phyloP scores from a whole-genome alignment of 2,113 vertebrate species.

The Oncorhynchus nerka region DNA sequence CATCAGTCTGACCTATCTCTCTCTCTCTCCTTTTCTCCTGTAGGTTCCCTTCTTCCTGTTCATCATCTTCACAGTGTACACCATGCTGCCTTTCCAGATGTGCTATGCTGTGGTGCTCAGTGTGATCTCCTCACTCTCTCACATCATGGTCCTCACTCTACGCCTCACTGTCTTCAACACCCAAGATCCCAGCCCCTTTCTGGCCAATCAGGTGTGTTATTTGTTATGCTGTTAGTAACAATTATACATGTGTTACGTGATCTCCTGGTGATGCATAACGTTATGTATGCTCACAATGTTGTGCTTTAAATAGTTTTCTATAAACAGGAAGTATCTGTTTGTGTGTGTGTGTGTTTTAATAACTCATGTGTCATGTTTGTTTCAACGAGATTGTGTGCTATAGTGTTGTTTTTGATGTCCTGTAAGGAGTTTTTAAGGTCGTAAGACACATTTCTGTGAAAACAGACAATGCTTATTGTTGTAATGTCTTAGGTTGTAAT shows the following conservation, averaged over 20 bases:
- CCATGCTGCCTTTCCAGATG: conserved; percentile 89
- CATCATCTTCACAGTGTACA: conserved; percentile 90
- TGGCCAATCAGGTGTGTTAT: conserved; percentile 74
- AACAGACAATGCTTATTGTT: background rate
- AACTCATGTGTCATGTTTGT: background rate
- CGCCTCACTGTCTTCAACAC: conserved; percentile 37
- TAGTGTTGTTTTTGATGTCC: background rate
- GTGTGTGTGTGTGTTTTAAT: background rate
- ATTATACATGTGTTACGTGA: background rate
- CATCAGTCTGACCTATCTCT: background rate
- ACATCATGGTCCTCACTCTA: conserved; percentile 79
- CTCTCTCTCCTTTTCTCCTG: conserved; percentile 10
- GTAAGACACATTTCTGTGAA: too few species aligned
- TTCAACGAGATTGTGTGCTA: background rate
- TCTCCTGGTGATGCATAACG: background rate
- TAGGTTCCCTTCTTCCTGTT: conserved; percentile 96
- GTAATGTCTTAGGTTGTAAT: background rate
- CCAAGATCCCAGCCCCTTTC: accelerated
- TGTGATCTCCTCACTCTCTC: conserved; percentile 80
- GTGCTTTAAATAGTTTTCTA: background rate
- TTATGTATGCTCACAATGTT: background rate
- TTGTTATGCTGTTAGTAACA: too few species aligned
- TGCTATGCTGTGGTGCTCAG: conserved; percentile 79
- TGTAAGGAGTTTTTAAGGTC: too few species aligned
- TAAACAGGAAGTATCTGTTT: too few species aligned